These are phyloP conservation scores for Spinus olivaceus DNA, from an alignment of 2,797 vertebrate species.

Conservation along the genomic window DNA sequence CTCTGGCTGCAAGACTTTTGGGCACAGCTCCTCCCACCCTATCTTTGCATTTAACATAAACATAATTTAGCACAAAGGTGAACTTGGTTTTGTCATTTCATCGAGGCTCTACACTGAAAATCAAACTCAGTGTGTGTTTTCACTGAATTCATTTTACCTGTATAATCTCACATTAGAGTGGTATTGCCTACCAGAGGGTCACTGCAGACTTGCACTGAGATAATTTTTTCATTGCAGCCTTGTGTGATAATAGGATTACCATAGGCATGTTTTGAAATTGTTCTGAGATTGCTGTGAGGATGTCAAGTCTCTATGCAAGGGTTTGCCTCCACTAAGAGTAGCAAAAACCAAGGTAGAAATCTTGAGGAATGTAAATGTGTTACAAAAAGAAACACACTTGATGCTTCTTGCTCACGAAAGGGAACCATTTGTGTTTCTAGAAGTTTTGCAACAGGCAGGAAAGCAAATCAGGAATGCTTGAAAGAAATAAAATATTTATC, in stretches of 20 bases:
- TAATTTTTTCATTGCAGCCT: conserved; percentile 8
- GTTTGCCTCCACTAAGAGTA: background rate
- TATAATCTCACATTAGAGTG: conserved; percentile 41
- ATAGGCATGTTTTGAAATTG: conserved; percentile 21
- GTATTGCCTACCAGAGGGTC: conserved; percentile 50
- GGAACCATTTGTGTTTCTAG: background rate
- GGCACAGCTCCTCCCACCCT: background rate
- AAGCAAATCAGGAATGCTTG: background rate
- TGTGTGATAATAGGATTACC: conserved; percentile 36
- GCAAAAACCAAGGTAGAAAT: background rate
- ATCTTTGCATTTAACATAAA: background rate
- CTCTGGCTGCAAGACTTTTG: background rate
- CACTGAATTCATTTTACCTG: conserved; percentile 39
- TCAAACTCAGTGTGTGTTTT: background rate
- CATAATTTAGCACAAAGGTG: conserved; percentile 17
- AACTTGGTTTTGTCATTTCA: conserved; percentile 28
- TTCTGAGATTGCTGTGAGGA: background rate
- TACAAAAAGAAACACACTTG: background rate
- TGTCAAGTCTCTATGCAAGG: background rate
- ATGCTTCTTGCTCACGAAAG: background rate
- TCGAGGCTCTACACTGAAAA: background rate
- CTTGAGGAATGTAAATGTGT: background rate
- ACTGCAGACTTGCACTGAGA: conserved; percentile 6
- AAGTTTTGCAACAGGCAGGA: background rate
- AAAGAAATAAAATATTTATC: conserved; percentile 29